These are phyloP conservation scores for Manduca sexta DNA, from an alignment of 1,140 invertebrate genomes.

Conservation along the genomic window DNA sequence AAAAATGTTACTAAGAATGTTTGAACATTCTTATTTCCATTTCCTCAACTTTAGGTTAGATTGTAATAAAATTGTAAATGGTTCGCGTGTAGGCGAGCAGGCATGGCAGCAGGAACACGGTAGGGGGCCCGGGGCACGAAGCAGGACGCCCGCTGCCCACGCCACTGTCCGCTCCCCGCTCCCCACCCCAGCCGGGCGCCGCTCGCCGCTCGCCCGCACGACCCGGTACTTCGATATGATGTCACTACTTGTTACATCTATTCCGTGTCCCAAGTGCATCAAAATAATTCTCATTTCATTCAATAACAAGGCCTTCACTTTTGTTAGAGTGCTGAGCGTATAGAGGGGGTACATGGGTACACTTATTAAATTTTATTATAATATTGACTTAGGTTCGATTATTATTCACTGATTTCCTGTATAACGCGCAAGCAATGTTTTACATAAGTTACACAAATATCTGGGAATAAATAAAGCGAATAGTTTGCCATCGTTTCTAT, in stretches of 20 bases:
- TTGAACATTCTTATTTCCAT: constrained; percentile 46
- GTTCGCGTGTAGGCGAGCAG: background rate
- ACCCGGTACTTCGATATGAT: constrained; percentile 14
- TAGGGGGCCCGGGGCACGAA: no score
- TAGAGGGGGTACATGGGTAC: constrained; percentile 1
- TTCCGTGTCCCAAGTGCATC: constrained; percentile 28
- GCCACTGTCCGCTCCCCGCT: background rate
- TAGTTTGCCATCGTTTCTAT: constrained; percentile 5
- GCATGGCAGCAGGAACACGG: no score
- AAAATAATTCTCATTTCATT: constrained; percentile 41
- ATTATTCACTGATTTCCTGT: constrained; percentile 1
- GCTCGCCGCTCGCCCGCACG: constrained; percentile 9
- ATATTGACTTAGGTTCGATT: background rate
- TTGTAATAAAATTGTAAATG: constrained; percentile 20
- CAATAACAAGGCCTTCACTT: background rate
- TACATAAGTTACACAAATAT: no score
- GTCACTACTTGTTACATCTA: constrained; percentile 7
- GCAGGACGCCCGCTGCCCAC: no score
- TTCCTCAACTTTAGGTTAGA: constrained; percentile 45
- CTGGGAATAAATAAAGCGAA: no score
- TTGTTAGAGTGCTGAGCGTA: constrained; percentile 6
- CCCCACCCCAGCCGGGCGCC: background rate
- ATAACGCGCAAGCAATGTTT: background rate
- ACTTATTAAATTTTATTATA: no score
- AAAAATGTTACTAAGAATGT: constrained; percentile 50